Conservation (phyloP, 2,888 invertebrate species). For the Cyrtodaria siliqua region DNA sequence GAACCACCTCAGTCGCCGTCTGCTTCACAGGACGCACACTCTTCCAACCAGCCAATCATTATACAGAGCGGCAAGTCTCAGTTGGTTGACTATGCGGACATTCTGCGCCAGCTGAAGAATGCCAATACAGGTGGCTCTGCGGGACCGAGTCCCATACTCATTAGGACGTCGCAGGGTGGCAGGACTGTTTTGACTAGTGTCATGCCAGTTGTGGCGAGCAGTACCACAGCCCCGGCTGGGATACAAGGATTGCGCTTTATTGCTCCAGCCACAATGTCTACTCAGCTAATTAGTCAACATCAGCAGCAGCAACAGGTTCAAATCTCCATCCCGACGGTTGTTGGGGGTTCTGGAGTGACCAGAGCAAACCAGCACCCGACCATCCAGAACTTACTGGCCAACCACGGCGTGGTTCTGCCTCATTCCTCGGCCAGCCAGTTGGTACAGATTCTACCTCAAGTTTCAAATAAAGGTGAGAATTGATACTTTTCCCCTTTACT, state of each 20-base stretch:
- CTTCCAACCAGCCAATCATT: slow-evolving; percentile 39
- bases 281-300: slow-evolving; percentile 7
- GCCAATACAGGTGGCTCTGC: slow-evolving; percentile 19
- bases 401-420: not conserved
- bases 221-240: slow-evolving; percentile 4
- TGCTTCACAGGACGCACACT: slow-evolving; percentile 11
- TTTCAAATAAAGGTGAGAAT: slow-evolving; percentile 12
- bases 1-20: slow-evolving; percentile 8
- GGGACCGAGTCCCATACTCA: slow-evolving; percentile 58
- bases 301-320: not conserved
- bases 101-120: slow-evolving; percentile 56
- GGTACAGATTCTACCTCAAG: slow-evolving; percentile 21
- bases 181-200: slow-evolving; percentile 63
- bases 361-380: slow-evolving; percentile 55
- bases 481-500: too few relatives aligned
- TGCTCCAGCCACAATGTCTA: slow-evolving; percentile 22
- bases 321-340: not conserved
- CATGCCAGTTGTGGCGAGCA: slow-evolving; percentile 32
- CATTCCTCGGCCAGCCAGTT: not conserved
- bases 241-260: slow-evolving; percentile 9
- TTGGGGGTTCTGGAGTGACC: not conserved
- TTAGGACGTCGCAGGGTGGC: slow-evolving; percentile 65
- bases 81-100: slow-evolving; percentile 55
- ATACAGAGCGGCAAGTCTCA: slow-evolving; percentile 60
- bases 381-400: slow-evolving; percentile 53